Evolutionary conservation across 2,888 invertebrate genomes (phyloP).

Genomic region (Eristalis arbustorum): DNA sequence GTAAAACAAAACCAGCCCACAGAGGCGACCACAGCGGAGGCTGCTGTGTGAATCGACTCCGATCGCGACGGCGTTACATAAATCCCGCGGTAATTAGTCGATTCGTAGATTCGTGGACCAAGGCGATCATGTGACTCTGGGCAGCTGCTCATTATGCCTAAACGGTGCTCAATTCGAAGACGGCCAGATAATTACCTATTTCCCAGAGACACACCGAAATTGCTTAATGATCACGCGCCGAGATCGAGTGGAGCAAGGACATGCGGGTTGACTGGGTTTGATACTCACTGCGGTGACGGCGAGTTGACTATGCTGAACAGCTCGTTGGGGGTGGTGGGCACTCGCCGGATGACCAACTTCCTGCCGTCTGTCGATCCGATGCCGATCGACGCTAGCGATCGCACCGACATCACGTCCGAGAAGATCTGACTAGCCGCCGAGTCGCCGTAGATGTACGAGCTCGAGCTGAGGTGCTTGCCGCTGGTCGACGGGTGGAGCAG

Average conservation of each 20-base stretch:
- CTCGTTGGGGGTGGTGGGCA: slow-evolving; percentile 92
- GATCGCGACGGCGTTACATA: slow-evolving; percentile 26
- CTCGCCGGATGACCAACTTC: slow-evolving; percentile 90
- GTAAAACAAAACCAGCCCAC: slow-evolving; percentile 24
- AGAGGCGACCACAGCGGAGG: slow-evolving; percentile 5
- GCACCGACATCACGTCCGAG: slow-evolving; percentile 87
- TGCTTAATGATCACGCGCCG: slow-evolving; percentile 33
- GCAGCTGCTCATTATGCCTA: slow-evolving; percentile 33
- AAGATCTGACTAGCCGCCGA: slow-evolving; percentile 82
- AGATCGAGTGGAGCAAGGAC: slow-evolving; percentile 4
- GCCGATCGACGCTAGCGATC: slow-evolving; percentile 91
- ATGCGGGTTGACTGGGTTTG: not conserved
- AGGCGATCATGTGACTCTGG: slow-evolving; percentile 7
- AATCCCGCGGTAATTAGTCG: slow-evolving; percentile 52
- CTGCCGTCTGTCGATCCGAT: slow-evolving; percentile 94
- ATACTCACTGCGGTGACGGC: slow-evolving; percentile 85
- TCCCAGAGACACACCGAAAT: slow-evolving; percentile 40
- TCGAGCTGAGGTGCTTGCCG: slow-evolving; percentile 77
- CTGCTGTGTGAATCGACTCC: slow-evolving; percentile 1
- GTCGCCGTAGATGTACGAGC: slow-evolving; percentile 84
- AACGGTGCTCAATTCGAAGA: slow-evolving; percentile 46
- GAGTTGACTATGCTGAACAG: slow-evolving; percentile 92
- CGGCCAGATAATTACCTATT: slow-evolving; percentile 49
- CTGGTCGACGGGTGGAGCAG: slow-evolving; percentile 81
- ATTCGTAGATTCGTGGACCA: slow-evolving; percentile 3